phyloP scores from a whole-genome alignment of 2,888 invertebrate genomes.

The Chymomyza procnemis region DNA sequence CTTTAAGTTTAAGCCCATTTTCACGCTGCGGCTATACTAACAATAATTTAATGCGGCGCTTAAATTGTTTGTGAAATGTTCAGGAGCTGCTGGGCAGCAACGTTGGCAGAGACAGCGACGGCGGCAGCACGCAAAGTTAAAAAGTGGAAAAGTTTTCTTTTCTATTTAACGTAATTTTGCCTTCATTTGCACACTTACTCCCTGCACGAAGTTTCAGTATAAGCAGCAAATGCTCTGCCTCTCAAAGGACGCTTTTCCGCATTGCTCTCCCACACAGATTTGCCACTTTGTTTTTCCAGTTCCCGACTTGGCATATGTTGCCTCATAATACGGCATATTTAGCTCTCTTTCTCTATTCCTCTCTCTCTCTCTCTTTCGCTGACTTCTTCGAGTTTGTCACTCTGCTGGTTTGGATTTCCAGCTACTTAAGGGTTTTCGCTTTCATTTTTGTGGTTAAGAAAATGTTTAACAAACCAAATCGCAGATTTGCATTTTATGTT shows the following conservation, averaged over 20 bases:
- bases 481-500: slow-evolving; percentile 71
- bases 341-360: slow-evolving; percentile 22
- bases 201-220: background rate
- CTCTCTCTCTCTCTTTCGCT: slow-evolving; percentile 25
- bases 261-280: slow-evolving; percentile 16
- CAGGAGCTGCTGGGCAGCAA: slow-evolving; percentile 2
- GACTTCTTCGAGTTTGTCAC: slow-evolving; percentile 42
- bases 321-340: slow-evolving; percentile 67
- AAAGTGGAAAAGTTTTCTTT: slow-evolving; percentile 73
- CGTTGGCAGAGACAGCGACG: background rate
- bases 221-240: no score
- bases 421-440: slow-evolving; percentile 31
- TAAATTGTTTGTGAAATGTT: slow-evolving; percentile 71
- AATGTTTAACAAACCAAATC: slow-evolving; percentile 75
- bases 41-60: slow-evolving; percentile 74
- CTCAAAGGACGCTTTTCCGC: slow-evolving; percentile 30
- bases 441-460: slow-evolving; percentile 71
- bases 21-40: slow-evolving; percentile 50
- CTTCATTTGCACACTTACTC: slow-evolving; percentile 59
- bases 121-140: slow-evolving; percentile 55
- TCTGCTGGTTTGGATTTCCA: slow-evolving; percentile 31
- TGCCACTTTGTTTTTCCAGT: background rate
- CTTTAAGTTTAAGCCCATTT: slow-evolving; percentile 3
- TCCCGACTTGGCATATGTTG: slow-evolving; percentile 60
- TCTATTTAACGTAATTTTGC: slow-evolving; percentile 73